These are phyloP conservation scores for Sula dactylatra DNA, from an alignment of 2,113 vertebrate species.

Conservation along the genomic window DNA sequence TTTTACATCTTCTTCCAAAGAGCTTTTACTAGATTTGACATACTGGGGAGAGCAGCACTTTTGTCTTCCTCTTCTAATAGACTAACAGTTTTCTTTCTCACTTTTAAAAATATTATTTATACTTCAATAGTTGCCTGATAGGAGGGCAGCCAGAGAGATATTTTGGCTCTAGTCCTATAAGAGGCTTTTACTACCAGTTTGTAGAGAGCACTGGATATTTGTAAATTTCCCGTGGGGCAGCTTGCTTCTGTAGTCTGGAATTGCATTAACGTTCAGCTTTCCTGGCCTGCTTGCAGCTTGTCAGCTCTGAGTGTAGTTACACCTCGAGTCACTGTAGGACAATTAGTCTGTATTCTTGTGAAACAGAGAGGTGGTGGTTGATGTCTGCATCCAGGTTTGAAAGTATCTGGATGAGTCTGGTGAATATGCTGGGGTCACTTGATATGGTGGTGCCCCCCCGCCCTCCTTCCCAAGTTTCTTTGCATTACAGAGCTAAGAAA, in stretches of 20 bases:
- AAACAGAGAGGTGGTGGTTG: background rate
- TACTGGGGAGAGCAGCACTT: background rate
- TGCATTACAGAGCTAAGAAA: background rate
- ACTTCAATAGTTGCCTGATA: background rate
- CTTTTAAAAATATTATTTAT: background rate
- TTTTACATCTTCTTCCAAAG: background rate
- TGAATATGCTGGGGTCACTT: background rate
- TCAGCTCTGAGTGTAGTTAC: background rate
- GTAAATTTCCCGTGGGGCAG: background rate
- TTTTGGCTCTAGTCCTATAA: background rate
- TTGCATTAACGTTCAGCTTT: background rate
- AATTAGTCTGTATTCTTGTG: background rate
- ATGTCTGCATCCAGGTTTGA: background rate
- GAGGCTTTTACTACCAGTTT: background rate
- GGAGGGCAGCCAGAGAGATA: background rate
- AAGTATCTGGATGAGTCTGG: background rate
- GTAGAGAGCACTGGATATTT: background rate
- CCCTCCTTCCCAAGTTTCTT: background rate
- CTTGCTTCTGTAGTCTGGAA: background rate
- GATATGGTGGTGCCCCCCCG: no score
- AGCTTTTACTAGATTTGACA: background rate
- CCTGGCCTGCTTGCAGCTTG: background rate
- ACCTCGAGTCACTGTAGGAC: background rate
- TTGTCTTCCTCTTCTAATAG: background rate
- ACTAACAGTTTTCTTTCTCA: background rate